Evolutionary conservation across 2,113 vertebrate species (phyloP).

Genomic region (Charina bottae): DNA sequence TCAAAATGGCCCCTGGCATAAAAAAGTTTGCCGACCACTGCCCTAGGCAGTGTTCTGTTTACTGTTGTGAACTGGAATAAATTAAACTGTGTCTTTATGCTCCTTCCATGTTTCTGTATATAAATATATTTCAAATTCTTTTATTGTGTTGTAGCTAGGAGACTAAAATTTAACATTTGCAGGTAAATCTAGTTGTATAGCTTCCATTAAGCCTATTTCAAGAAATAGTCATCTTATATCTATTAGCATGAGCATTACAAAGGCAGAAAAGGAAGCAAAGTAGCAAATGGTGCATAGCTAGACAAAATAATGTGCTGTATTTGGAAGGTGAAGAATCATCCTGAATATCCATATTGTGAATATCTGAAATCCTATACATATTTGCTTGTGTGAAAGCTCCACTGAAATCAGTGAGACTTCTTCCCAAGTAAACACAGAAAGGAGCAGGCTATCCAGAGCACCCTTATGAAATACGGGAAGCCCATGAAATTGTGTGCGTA

Average conservation of each 20-base stretch:
- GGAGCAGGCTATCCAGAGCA: neutral
- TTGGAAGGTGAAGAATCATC: neutral
- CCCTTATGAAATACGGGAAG: neutral
- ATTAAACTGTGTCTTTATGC: neutral
- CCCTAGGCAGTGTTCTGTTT: neutral
- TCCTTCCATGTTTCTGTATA: neutral
- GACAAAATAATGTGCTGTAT: neutral
- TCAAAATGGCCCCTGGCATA: no score
- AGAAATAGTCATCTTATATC: neutral
- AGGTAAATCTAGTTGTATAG: neutral
- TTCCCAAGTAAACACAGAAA: neutral
- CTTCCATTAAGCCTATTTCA: neutral
- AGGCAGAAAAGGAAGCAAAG: neutral
- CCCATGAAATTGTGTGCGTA: neutral
- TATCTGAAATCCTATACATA: neutral
- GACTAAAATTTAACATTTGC: neutral
- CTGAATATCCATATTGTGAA: neutral
- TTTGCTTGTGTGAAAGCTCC: neutral
- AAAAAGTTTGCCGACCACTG: no score
- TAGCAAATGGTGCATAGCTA: neutral
- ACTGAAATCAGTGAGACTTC: neutral
- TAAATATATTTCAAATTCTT: neutral
- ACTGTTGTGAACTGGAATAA: neutral
- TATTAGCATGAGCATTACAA: neutral
- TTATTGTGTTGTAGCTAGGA: neutral